Evolutionary conservation across 1,140 invertebrate species (phyloP).

Genomic region (Homarus americanus): DNA sequence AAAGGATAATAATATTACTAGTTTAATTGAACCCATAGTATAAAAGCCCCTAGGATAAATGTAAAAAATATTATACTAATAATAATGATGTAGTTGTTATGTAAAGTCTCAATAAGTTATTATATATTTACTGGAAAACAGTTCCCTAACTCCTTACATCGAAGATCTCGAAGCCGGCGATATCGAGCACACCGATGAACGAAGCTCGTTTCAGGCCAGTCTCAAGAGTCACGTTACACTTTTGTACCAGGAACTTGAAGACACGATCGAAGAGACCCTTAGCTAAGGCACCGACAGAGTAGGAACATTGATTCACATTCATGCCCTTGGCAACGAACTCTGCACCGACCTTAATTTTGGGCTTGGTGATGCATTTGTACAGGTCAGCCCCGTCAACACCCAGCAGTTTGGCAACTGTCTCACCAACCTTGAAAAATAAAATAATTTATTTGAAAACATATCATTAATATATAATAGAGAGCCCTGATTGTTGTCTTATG

Average conservation of each 20-base stretch:
- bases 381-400: neutral
- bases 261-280: constrained; percentile 80
- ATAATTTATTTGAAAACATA: too few relatives aligned
- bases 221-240: constrained; percentile 81
- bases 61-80: too few relatives aligned
- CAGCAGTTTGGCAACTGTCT: neutral
- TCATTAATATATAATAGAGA: too few relatives aligned
- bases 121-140: constrained; percentile 78
- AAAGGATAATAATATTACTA: neutral
- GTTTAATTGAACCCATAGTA: too few relatives aligned
- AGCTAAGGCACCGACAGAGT: constrained; percentile 79
- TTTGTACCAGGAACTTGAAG: constrained; percentile 80
- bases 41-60: too few relatives aligned
- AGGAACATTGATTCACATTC: constrained; percentile 67
- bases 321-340: constrained; percentile 52
- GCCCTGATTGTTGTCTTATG: too few relatives aligned
- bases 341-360: constrained; percentile 40
- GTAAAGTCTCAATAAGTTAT: too few relatives aligned
- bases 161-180: constrained; percentile 96
- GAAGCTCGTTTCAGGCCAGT: constrained; percentile 80
- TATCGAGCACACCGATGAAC: constrained; percentile 83
- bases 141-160: constrained; percentile 89
- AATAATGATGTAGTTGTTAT: too few relatives aligned
- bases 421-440: neutral
- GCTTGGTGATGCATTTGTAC: constrained; percentile 32